These are phyloP conservation scores for Panagrolaimus sp. DNA, from an alignment of 1,140 invertebrate species.

Conservation along the genomic window DNA sequence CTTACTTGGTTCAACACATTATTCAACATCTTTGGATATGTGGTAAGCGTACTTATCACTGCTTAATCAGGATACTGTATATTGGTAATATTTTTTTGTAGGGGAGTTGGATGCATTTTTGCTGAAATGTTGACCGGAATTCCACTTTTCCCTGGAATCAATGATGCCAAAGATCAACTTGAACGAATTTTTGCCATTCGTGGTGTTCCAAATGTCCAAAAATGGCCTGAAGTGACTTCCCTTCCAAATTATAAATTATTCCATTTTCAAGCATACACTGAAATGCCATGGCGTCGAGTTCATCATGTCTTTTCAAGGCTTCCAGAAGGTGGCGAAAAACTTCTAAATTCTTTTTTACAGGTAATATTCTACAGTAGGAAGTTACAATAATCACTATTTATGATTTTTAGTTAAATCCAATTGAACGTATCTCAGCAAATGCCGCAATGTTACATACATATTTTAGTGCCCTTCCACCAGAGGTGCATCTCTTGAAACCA, in stretches of 20 bases:
- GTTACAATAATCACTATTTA: conserved; percentile 25
- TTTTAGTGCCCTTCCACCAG: conserved; percentile 61
- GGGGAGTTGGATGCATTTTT: conserved; percentile 94
- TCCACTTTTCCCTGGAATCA: conserved; percentile 86
- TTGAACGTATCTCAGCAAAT: conserved; percentile 76
- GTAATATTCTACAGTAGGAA: conserved; percentile 65
- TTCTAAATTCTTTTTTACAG: conserved; percentile 77
- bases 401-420: conserved; percentile 73
- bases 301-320: conserved; percentile 39
- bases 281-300: conserved; percentile 46
- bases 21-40: conserved; percentile 82
- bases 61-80: conserved; percentile 10
- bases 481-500: conserved; percentile 35
- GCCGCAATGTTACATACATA: conserved; percentile 81
- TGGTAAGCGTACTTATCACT: conserved; percentile 63
- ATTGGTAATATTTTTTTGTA: conserved; percentile 39
- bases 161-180: conserved; percentile 88
- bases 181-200: conserved; percentile 92
- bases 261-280: conserved; percentile 39
- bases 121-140: conserved; percentile 93
- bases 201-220: conserved; percentile 76
- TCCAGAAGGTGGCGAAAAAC: conserved; percentile 60
- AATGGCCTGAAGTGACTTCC: conserved; percentile 75
- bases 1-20: conserved; percentile 87
- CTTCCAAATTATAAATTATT: conserved; percentile 42